Percentiles rank a stretch among this genome's conserved stretches.
Conservation (phyloP, 2,113 vertebrate species). For the Dipodomys spectabilis region DNA sequence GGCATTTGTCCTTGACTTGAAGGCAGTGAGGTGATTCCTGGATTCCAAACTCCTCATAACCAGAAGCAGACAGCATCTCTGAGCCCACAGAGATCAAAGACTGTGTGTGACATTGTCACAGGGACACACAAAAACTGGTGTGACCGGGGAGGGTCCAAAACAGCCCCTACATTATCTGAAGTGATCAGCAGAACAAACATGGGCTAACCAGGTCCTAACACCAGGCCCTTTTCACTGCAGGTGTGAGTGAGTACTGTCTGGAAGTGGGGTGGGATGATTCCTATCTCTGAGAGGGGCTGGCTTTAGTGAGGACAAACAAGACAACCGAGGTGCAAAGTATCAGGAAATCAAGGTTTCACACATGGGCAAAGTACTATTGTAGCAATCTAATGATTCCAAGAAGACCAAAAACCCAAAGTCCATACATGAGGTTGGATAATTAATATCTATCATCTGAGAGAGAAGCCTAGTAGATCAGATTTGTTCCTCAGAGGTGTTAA, state of each 20-base stretch:
- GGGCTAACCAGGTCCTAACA: background rate
- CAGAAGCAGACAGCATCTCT: background rate
- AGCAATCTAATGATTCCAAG: background rate
- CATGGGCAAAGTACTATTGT: background rate
- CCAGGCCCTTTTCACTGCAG: background rate
- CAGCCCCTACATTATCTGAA: background rate
- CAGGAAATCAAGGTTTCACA: background rate
- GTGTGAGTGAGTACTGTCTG: background rate
- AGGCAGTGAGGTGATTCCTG: background rate
- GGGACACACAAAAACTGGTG: background rate
- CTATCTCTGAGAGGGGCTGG: background rate
- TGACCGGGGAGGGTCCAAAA: background rate
- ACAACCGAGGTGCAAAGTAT: background rate
- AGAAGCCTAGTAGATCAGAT: background rate
- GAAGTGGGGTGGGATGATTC: background rate
- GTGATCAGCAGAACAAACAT: background rate
- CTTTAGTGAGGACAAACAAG: background rate
- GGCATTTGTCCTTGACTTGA: conserved; percentile 23
- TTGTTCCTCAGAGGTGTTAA: conserved; percentile 48
- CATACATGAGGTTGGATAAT: background rate
- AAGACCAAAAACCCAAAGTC: background rate
- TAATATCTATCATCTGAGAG: background rate
- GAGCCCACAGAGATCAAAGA: background rate
- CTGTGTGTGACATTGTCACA: no score
- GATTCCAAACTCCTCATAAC: background rate